Evolutionary conservation across 2,797 vertebrate species (phyloP), one percentile per base, ranked within the genome.

Genomic region (Esox masquinongy): DNA sequence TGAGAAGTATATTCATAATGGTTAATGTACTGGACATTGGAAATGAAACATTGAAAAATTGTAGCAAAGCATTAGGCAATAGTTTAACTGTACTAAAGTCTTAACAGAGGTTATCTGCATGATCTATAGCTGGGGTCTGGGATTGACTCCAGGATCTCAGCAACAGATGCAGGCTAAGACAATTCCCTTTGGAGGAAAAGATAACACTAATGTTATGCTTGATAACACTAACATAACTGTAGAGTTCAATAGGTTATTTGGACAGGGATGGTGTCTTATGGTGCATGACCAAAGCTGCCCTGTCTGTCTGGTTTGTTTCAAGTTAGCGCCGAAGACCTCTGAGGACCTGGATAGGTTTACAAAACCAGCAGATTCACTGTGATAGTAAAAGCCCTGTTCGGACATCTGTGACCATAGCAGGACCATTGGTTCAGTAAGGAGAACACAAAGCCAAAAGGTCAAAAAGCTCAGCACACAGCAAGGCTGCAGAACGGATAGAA

Each of bases 181-280:
- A n/a, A n/a, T 39, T 77, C 84, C 84, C 68, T 74, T 75, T 39
- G 22, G 14, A 74, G 34, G 69, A 80, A 72, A 77, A 49, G 74
- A 59, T 73, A 80, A 51, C 77, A 83, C 71, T 71, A 84, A 87
- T 77, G 82, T 79, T 81, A 81, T 86, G 80, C 73, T 85, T 47
- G 43, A 47, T 47, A 47, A 47, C 43, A 47, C 43, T 47, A 47
- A 59, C 17, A 59, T 59, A 59, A 24, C 53, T 24, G 53, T 59
- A 24, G 19, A 59, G 53, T 12, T 59, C 53, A 59, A 22, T 24
- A 59, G 3, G 53, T 59, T 59, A 59, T 22, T 59, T 59, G 53
- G 53, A 59, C n/a, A 56, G 53, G 22, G n/a, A 59, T 12, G 53
- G 2, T 59, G 53, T 59, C 53, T 59, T 22, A 22, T 59, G n/a